phyloP scores from a whole-genome alignment of 2,797 vertebrate genomes.

The Zalophus californianus region DNA sequence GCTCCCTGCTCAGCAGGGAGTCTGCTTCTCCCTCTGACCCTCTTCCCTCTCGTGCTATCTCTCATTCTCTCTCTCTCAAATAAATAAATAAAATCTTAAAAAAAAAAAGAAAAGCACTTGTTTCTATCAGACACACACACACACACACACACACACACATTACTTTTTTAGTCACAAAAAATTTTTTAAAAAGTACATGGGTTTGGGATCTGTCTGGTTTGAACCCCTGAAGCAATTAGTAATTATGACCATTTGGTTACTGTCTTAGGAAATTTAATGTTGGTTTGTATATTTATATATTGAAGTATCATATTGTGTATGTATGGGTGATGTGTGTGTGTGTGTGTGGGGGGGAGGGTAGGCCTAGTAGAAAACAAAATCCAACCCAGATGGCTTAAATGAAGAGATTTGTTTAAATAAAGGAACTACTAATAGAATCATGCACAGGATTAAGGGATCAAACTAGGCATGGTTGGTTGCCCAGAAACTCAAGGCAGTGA shows the following conservation, averaged over 20 bases:
- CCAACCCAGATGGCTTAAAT: not conserved
- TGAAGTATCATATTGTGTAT: not conserved
- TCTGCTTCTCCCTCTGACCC: too few species aligned
- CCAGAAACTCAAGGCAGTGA: not conserved
- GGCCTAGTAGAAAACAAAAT: not conserved
- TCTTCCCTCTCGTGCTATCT: too few species aligned
- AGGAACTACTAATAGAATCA: not conserved
- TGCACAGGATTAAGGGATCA: not conserved
- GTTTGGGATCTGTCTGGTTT: not conserved
- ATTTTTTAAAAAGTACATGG: not conserved
- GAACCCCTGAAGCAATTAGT: not conserved
- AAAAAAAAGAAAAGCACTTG: too few species aligned
- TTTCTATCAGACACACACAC: not conserved
- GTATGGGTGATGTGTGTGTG: not conserved
- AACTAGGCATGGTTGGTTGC: not conserved
- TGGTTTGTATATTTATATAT: slow-evolving; percentile 13
- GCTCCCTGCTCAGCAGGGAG: too few species aligned
- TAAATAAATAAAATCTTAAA: too few species aligned
- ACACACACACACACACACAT: not conserved
- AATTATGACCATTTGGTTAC: not conserved
- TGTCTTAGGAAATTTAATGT: slow-evolving; percentile 38
- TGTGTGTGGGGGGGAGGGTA: too few species aligned
- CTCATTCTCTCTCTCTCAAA: too few species aligned
- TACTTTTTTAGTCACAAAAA: not conserved
- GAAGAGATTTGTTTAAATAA: not conserved